Conservation (phyloP, 2,797 vertebrate genomes). For the Pantherophis vulpinus region DNA sequence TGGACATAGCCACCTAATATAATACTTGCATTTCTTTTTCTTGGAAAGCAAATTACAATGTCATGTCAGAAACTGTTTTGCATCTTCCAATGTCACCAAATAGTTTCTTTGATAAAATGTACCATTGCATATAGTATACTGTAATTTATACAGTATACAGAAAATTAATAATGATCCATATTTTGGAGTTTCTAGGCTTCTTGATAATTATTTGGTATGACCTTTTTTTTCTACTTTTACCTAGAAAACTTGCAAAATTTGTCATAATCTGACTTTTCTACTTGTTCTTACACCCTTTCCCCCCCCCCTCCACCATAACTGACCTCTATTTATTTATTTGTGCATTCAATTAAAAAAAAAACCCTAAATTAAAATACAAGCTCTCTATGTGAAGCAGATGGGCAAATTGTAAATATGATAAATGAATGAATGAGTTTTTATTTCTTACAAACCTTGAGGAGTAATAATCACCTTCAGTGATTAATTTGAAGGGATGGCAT, state of each 20-base stretch:
- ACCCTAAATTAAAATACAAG: background rate
- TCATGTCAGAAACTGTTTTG: background rate
- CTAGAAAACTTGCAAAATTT: background rate
- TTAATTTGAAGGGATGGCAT: background rate
- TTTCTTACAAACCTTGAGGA: background rate
- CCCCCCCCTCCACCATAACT: background rate
- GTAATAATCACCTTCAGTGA: background rate
- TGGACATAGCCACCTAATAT: background rate
- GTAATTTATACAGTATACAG: background rate
- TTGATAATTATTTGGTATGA: background rate
- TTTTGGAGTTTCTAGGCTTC: background rate
- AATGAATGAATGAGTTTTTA: background rate
- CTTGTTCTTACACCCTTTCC: background rate
- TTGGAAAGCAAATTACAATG: background rate
- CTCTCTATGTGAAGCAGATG: background rate
- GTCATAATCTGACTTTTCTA: background rate
- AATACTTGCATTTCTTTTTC: background rate
- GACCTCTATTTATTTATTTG: background rate
- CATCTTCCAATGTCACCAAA: background rate
- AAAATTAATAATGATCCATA: background rate
- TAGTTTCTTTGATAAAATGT: background rate
- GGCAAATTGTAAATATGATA: background rate
- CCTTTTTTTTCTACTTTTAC: background rate
- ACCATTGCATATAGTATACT: background rate
- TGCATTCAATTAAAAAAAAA: background rate